Evolutionary conservation across 2,888 invertebrate genomes (phyloP).

Genomic region (Deilephila elpenor): DNA sequence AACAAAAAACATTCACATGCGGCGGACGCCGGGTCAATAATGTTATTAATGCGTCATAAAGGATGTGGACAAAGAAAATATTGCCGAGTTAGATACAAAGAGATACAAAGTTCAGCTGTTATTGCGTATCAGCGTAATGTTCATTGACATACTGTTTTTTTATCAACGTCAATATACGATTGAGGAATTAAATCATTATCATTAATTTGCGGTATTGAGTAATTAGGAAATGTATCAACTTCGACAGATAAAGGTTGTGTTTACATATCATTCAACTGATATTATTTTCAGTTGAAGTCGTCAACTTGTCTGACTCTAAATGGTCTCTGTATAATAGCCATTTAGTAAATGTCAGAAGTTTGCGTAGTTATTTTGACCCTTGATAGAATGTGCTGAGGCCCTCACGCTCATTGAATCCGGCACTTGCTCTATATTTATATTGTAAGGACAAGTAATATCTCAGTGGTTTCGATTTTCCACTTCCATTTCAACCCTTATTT

Average conservation of each 20-base stretch:
- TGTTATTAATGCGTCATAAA: conserved; percentile 15
- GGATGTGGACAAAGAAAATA: conserved; percentile 11
- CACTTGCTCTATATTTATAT: too few species aligned
- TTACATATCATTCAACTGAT: background rate
- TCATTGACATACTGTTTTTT: conserved; percentile 6
- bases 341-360: too few species aligned
- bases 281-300: background rate
- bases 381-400: too few species aligned
- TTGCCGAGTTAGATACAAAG: conserved; percentile 15
- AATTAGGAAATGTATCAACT: background rate
- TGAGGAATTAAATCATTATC: background rate
- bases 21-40: background rate
- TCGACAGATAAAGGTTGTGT: background rate
- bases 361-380: too few species aligned
- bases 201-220: background rate
- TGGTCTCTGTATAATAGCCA: too few species aligned
- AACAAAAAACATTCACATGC: conserved; percentile 4
- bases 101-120: conserved; percentile 1
- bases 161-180: background rate
- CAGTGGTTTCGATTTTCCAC: too few species aligned
- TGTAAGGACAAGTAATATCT: too few species aligned
- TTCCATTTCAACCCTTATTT: too few species aligned
- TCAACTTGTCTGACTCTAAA: too few species aligned
- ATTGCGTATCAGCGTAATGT: background rate
- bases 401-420: too few species aligned